Percentiles rank a stretch among this genome's conserved stretches.
Evolutionary conservation across 1,140 invertebrate genomes (phyloP).

Genomic region (Neodiprion fabricii): DNA sequence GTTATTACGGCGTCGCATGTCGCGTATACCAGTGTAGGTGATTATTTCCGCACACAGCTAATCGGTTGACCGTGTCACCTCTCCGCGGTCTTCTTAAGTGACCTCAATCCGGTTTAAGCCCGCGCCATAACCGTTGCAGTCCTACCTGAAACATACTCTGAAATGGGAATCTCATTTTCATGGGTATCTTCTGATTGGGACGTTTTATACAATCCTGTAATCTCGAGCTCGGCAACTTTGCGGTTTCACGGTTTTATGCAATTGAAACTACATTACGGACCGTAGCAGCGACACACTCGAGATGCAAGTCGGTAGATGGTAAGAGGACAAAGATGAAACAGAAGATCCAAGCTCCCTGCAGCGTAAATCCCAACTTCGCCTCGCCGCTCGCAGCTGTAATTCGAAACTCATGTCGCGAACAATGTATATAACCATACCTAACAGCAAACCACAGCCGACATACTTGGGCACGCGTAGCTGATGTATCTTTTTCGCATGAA

Average conservation of each 20-base stretch:
- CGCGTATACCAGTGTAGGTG: not conserved
- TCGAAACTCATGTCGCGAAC: not conserved
- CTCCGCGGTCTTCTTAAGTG: not conserved
- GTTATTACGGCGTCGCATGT: too few species aligned
- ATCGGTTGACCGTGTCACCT: not conserved
- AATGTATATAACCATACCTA: not conserved
- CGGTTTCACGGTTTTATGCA: not conserved
- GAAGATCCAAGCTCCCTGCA: not conserved
- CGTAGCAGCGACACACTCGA: not conserved
- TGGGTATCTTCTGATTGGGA: not conserved
- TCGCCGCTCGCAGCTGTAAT: not conserved
- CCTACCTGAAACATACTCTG: not conserved
- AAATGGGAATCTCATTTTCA: constrained; percentile 4
- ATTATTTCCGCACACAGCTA: not conserved
- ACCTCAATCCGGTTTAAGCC: not conserved
- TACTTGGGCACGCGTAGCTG: constrained; percentile 13
- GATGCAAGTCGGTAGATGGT: not conserved
- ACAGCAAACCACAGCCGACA: constrained; percentile 6
- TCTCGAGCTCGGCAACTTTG: not conserved
- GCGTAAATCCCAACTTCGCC: not conserved
- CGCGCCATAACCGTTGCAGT: not conserved
- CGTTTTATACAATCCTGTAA: not conserved
- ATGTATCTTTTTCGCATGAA: not conserved
- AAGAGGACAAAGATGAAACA: not conserved
- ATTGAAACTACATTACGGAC: constrained; percentile 3